Evolutionary conservation across 2,888 invertebrate genomes (phyloP).

Genomic region (Darwinula stevensoni): DNA sequence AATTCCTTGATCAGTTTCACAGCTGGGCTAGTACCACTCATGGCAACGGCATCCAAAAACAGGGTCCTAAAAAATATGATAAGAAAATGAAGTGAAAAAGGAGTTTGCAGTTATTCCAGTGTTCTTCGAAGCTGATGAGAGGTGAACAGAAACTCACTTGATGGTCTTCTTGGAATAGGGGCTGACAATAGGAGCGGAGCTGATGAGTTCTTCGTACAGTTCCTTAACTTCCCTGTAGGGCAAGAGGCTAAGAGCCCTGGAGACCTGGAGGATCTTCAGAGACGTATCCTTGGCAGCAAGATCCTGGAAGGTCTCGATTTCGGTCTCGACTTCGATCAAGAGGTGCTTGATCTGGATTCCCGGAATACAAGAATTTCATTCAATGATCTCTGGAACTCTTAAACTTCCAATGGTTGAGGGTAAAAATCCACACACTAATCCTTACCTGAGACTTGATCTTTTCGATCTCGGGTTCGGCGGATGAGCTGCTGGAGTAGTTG

Average conservation of each 20-base stretch:
- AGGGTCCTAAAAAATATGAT: constrained; percentile 11
- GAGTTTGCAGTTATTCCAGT: constrained; percentile 6
- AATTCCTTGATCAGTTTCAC: constrained; percentile 14
- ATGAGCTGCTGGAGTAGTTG: no score
- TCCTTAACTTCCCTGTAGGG: constrained; percentile 10
- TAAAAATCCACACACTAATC: no score
- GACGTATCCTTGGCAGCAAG: constrained; percentile 10
- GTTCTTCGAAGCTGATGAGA: constrained; percentile 5
- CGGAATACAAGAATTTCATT: no score
- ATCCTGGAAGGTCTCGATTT: constrained; percentile 8
- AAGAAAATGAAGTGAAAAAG: constrained; percentile 1
- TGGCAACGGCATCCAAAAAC: constrained; percentile 13
- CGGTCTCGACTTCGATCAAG: not conserved
- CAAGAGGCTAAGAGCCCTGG: constrained; percentile 11
- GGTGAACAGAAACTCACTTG: no score
- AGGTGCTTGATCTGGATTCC: not conserved
- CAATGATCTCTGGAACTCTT: no score
- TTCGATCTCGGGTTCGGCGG: no score
- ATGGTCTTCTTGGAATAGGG: constrained; percentile 3
- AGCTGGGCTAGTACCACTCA: constrained; percentile 15
- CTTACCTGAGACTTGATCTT: no score
- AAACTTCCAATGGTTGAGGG: no score
- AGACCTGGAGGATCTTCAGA: constrained; percentile 9
- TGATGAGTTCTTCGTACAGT: constrained; percentile 10
- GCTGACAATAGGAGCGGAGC: constrained; percentile 1